Conservation (phyloP, 2,113 vertebrate species). For the Myxocyprinus asiaticus region DNA sequence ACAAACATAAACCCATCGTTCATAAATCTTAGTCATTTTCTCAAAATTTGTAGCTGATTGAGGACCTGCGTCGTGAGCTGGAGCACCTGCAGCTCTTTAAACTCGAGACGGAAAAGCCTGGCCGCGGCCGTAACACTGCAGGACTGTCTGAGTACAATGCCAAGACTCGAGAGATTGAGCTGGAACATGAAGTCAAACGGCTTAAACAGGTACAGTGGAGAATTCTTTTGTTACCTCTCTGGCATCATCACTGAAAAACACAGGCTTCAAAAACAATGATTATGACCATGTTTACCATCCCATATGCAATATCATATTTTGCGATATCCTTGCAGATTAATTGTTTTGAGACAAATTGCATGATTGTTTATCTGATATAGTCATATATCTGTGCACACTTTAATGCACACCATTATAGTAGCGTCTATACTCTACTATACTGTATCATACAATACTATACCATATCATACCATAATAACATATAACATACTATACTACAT, state of each 20-base stretch:
- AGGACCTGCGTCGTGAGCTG: conserved; percentile 89
- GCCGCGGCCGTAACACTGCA: conserved; percentile 76
- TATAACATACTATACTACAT: too few species aligned
- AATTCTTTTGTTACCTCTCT: neutral
- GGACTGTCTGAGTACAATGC: conserved; percentile 83
- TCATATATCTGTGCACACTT: too few species aligned
- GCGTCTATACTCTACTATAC: too few species aligned
- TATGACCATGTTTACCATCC: too few species aligned
- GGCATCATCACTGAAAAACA: neutral
- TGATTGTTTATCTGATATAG: too few species aligned
- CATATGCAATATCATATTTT: neutral
- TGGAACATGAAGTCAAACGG: conserved; percentile 91
- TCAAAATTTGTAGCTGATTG: conserved; percentile 80
- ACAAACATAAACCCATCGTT: too few species aligned
- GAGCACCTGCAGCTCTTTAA: conserved; percentile 94
- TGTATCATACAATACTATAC: too few species aligned
- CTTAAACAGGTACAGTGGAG: conserved; percentile 84
- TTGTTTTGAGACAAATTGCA: too few species aligned
- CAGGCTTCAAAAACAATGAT: too few species aligned
- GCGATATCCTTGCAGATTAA: neutral
- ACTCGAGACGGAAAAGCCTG: conserved; percentile 87
- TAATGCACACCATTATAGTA: too few species aligned
- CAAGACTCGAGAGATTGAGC: conserved; percentile 88
- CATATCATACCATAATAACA: too few species aligned
- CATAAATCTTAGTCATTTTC: too few species aligned